phyloP scores from a whole-genome alignment of 2,888 invertebrate species.

The Amblyteles armatorius region DNA sequence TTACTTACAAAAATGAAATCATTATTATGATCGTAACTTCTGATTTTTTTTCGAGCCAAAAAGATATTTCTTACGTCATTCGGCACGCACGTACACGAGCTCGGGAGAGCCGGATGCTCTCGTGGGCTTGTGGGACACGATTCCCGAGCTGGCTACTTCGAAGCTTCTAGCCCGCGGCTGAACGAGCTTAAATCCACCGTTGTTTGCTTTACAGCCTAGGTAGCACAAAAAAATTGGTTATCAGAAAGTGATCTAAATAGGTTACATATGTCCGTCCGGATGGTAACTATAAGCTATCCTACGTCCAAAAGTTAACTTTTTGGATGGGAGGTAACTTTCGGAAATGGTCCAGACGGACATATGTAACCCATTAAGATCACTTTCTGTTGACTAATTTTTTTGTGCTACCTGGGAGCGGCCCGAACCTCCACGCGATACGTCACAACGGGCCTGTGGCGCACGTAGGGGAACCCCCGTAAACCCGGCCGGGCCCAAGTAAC shows the following conservation, averaged over 20 bases:
- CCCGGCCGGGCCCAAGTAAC: too few relatives aligned
- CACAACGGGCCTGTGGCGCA: neutral
- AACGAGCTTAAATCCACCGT: neutral
- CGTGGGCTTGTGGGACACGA: neutral
- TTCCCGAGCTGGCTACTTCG: neutral
- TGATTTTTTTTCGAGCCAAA: neutral
- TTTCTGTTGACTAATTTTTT: too few relatives aligned
- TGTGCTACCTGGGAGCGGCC: too few relatives aligned
- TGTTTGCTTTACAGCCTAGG: constrained; percentile 5
- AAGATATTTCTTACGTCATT: neutral
- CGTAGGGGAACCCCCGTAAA: neutral
- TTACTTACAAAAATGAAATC: neutral
- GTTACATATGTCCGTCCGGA: too few relatives aligned
- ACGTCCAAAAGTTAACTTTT: too few relatives aligned
- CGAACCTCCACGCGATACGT: constrained; percentile 5
- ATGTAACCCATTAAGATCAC: too few relatives aligned
- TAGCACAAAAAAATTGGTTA: too few relatives aligned
- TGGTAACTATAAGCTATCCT: too few relatives aligned
- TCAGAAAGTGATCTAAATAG: too few relatives aligned
- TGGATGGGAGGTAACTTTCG: too few relatives aligned
- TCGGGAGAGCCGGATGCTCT: neutral
- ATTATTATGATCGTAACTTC: neutral
- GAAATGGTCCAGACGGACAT: too few relatives aligned
- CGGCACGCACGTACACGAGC: neutral
- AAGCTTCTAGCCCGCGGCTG: neutral